Evolutionary conservation across 2,888 invertebrate species (phyloP).

Genomic region (Drosophila barbarae): DNA sequence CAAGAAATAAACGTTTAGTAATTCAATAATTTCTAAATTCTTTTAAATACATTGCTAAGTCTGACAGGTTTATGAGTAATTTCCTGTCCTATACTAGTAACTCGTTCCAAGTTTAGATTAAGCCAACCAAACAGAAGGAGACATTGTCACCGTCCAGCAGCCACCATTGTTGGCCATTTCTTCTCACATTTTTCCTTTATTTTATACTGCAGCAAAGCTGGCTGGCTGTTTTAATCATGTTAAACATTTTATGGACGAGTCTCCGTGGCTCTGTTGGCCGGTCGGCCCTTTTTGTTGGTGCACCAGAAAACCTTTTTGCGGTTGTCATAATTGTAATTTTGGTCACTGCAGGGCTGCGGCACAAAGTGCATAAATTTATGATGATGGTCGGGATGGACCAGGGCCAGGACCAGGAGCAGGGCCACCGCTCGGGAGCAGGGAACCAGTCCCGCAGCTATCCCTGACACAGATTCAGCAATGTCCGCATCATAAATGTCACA

Average conservation of each 20-base stretch:
- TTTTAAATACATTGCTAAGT: background rate
- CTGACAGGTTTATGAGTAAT: background rate
- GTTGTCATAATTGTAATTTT: constrained; percentile 74
- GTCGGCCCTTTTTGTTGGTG: constrained; percentile 62
- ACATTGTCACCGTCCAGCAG: background rate
- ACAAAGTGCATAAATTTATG: constrained; percentile 73
- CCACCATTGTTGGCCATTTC: constrained; percentile 12
- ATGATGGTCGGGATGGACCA: constrained; percentile 41
- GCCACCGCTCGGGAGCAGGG: background rate
- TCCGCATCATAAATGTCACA: constrained; percentile 58
- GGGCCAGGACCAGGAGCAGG: background rate
- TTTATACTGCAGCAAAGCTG: constrained; percentile 49
- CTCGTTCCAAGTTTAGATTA: background rate
- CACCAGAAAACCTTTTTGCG: constrained; percentile 73
- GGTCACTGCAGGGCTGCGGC: constrained; percentile 68
- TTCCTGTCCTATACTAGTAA: background rate
- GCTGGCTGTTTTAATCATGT: constrained; percentile 64
- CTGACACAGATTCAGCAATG: constrained; percentile 62
- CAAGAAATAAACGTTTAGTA: background rate
- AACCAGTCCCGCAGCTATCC: constrained; percentile 12
- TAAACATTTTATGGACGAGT: constrained; percentile 67
- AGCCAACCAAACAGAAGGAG: background rate
- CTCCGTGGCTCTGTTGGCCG: constrained; percentile 10
- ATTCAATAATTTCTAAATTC: background rate
- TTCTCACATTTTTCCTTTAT: constrained; percentile 14